These are phyloP conservation scores for Carabus problematicus DNA, from an alignment of 2,888 invertebrate genomes.

Conservation along the genomic window DNA sequence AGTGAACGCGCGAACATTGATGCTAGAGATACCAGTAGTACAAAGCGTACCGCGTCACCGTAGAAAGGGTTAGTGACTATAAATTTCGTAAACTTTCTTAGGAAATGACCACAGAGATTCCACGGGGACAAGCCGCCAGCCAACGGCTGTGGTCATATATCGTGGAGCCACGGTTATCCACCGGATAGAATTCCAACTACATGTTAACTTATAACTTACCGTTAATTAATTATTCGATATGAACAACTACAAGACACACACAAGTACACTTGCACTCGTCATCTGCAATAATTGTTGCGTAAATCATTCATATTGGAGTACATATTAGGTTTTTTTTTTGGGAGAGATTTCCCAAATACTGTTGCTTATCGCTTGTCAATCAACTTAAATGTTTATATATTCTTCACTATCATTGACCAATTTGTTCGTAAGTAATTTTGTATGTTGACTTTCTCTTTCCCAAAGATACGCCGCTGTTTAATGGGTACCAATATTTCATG, in stretches of 20 bases:
- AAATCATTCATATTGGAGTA: too few species aligned
- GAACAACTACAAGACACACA: neutral
- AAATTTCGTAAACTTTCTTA: slow-evolving; percentile 21
- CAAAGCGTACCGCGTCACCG: slow-evolving; percentile 1
- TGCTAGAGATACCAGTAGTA: slow-evolving; percentile 1
- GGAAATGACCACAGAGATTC: slow-evolving; percentile 8
- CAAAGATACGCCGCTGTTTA: too few species aligned
- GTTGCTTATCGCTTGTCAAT: too few species aligned
- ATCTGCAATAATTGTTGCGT: too few species aligned
- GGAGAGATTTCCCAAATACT: too few species aligned
- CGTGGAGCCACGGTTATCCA: neutral
- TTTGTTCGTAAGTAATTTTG: too few species aligned
- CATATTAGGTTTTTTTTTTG: too few species aligned
- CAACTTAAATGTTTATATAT: too few species aligned
- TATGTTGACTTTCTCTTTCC: too few species aligned
- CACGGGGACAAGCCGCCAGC: neutral
- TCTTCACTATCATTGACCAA: too few species aligned
- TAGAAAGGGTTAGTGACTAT: slow-evolving; percentile 1
- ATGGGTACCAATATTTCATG: too few species aligned
- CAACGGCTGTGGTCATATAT: neutral
- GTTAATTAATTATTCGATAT: slow-evolving; percentile 25
- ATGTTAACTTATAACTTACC: slow-evolving; percentile 17
- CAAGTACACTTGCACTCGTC: too few species aligned
- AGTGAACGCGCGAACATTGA: slow-evolving; percentile 1
- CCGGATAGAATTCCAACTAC: neutral